Conservation (phyloP, 1,140 invertebrate genomes). For the Tribolium madens region DNA sequence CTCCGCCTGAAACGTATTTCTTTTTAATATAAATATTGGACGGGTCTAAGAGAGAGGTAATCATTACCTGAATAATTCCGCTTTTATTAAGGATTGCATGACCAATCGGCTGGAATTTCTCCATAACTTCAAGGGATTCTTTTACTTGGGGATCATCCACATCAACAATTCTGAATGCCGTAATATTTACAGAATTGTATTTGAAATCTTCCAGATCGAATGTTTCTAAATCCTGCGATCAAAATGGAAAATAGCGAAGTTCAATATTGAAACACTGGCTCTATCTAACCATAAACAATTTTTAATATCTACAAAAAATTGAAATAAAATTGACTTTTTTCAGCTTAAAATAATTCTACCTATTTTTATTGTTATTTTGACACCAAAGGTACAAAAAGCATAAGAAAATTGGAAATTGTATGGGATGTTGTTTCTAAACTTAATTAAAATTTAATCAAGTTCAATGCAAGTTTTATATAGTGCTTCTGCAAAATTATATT, state of each 20-base stretch:
- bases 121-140: slow-evolving; percentile 86
- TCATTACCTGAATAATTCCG: slow-evolving; percentile 78
- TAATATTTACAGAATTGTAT: slow-evolving; percentile 95
- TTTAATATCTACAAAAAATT: too few species aligned
- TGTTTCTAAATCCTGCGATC: slow-evolving; percentile 84
- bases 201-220: slow-evolving; percentile 95
- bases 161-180: slow-evolving; percentile 89
- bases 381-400: neutral
- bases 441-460: neutral
- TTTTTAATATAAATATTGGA: slow-evolving; percentile 19
- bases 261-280: neutral
- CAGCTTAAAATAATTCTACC: too few species aligned
- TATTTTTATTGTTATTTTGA: too few species aligned
- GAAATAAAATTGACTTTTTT: too few species aligned
- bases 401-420: neutral
- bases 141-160: slow-evolving; percentile 80
- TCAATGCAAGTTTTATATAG: neutral
- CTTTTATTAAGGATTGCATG: slow-evolving; percentile 82
- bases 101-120: slow-evolving; percentile 87
- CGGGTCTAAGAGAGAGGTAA: neutral
- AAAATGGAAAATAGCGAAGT: neutral
- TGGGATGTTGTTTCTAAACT: neutral
- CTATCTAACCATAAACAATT: neutral
- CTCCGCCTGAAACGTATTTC: slow-evolving; percentile 79
- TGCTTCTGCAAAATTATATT: neutral